A percentile compares a stretch with the other conserved stretches of the same genome.
These are phyloP conservation scores for Aphelenchoides bicaudatus DNA, from an alignment of 2,888 invertebrate genomes.

Conservation along the genomic window DNA sequence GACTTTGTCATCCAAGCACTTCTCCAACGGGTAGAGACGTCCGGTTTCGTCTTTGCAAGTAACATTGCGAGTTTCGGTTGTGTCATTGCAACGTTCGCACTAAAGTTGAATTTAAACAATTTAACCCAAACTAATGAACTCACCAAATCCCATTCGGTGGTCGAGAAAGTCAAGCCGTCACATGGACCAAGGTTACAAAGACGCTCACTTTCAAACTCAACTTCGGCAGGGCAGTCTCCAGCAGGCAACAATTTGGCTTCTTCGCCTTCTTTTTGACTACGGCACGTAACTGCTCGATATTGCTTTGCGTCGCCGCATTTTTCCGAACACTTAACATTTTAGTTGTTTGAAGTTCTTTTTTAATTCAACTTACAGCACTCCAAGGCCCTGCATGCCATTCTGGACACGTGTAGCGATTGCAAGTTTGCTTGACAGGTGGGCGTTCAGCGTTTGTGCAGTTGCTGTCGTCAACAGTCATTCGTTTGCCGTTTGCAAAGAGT, in stretches of 20 bases:
- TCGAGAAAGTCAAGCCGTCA: slow-evolving; percentile 67
- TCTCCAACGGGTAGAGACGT: slow-evolving; percentile 56
- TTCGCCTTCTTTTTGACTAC: slow-evolving; percentile 56
- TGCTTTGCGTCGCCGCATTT: slow-evolving; percentile 69
- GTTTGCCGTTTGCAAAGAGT: slow-evolving; percentile 72
- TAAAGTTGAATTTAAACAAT: slow-evolving; percentile 22
- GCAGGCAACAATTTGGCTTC: slow-evolving; percentile 71
- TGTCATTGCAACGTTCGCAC: slow-evolving; percentile 60
- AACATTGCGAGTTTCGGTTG: slow-evolving; percentile 60
- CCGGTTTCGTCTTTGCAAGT: slow-evolving; percentile 58
- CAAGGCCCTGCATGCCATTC: slow-evolving; percentile 83
- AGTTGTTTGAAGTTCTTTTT: no score
- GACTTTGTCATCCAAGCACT: slow-evolving; percentile 63
- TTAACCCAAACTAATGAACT: no score
- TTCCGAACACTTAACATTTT: slow-evolving; percentile 79
- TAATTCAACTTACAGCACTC: no score
- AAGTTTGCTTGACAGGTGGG: slow-evolving; percentile 64
- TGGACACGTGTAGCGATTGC: slow-evolving; percentile 77
- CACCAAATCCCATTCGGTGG: slow-evolving; percentile 68
- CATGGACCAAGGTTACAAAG: slow-evolving; percentile 69
- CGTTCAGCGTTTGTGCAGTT: slow-evolving; percentile 69
- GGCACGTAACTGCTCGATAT: slow-evolving; percentile 59
- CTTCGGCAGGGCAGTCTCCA: slow-evolving; percentile 67
- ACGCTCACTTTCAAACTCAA: slow-evolving; percentile 58
- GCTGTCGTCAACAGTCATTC: slow-evolving; percentile 73